Evolutionary conservation across 2,888 invertebrate species (phyloP).

Genomic region (Rutpela maculata): DNA sequence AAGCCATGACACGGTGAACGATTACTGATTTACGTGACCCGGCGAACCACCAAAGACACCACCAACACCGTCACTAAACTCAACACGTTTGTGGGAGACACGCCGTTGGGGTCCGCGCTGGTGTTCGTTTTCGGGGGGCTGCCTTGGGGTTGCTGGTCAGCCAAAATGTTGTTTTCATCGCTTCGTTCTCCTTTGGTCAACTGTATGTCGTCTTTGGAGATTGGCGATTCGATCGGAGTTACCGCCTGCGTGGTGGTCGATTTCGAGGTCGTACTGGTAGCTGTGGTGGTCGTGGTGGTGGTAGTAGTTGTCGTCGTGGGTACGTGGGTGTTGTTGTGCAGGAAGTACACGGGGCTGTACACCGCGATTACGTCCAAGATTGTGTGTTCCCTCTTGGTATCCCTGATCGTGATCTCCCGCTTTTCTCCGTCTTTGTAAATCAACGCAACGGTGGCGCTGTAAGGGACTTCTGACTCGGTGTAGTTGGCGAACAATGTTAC

Average conservation of each 20-base stretch:
- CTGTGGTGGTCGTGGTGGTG: slow-evolving; percentile 75
- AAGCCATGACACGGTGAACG: slow-evolving; percentile 15
- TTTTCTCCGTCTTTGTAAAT: slow-evolving; percentile 80
- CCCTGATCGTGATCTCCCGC: slow-evolving; percentile 78
- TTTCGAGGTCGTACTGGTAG: slow-evolving; percentile 73
- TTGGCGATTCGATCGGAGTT: slow-evolving; percentile 53
- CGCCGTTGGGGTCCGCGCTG: slow-evolving; percentile 13
- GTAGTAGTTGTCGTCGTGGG: slow-evolving; percentile 85
- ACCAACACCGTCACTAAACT: slow-evolving; percentile 43
- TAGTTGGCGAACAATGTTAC: slow-evolving; percentile 86
- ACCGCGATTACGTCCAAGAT: slow-evolving; percentile 82
- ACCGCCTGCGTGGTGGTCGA: slow-evolving; percentile 75
- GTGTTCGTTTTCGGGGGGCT: slow-evolving; percentile 68
- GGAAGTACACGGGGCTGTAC: slow-evolving; percentile 86
- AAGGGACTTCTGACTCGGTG: slow-evolving; percentile 85
- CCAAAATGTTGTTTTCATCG: slow-evolving; percentile 71
- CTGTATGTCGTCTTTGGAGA: slow-evolving; percentile 49
- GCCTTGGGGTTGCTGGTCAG: slow-evolving; percentile 62
- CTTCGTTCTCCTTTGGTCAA: slow-evolving; percentile 58
- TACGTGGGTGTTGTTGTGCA: slow-evolving; percentile 84
- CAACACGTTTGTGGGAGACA: slow-evolving; percentile 35
- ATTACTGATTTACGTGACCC: slow-evolving; percentile 58
- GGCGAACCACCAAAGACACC: slow-evolving; percentile 50
- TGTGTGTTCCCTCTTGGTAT: slow-evolving; percentile 80
- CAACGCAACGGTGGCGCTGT: slow-evolving; percentile 83